Base-by-base conservation (phyloP, 2,113 vertebrate species). In the Perca flavescens region DNA sequence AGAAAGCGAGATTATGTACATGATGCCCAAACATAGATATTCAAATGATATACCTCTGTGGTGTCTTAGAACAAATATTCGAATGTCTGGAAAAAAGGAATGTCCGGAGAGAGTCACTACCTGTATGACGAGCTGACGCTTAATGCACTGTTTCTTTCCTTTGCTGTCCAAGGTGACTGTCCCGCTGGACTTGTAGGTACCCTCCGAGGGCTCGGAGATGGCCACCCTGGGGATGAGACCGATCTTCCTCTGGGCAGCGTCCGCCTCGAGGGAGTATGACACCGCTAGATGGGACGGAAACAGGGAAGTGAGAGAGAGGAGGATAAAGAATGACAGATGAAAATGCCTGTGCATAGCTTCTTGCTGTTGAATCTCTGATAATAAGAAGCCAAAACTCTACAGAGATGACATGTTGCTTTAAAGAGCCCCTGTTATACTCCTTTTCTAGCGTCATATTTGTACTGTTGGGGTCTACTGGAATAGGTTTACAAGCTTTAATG, bases 261-360 rank as follows among this genome's bases (percentile, higher is more conserved):
- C 98, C 3, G 92, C 96, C 34, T 95, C 94, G 14, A 99, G 84
- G 0, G 86, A 89, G 78, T 96, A 99, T 10, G 65, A 81, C 63
- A 99, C 86, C 62, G 74, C 98, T 99, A 34, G 46, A 78, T 15
- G 3, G 21, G 25, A 64, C 17, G 46, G 52, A 60, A 40, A 49
- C 62, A 25, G 36, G 2, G 6, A 65, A 5, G 0, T 36, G 22
- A 64, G 4, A 19, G 15, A 62, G n/a, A 80, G 28, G 36, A 63
- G 9, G 1, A 21, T 28, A 52, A 31, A 52, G 22, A 34, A n/a
- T 34, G 15, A 65, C 3, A 60, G 17, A 57, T 13, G 9, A 61
- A 71, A n/a, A 60, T 31, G 28, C 16, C 14, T 13, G 12, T 28
- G 49, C 12, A 28, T 46, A 11, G 7, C 34, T 43, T 66, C 4